Base-by-base conservation (phyloP, 2,797 vertebrate genomes). In the Anisognathus igniventris region DNA sequence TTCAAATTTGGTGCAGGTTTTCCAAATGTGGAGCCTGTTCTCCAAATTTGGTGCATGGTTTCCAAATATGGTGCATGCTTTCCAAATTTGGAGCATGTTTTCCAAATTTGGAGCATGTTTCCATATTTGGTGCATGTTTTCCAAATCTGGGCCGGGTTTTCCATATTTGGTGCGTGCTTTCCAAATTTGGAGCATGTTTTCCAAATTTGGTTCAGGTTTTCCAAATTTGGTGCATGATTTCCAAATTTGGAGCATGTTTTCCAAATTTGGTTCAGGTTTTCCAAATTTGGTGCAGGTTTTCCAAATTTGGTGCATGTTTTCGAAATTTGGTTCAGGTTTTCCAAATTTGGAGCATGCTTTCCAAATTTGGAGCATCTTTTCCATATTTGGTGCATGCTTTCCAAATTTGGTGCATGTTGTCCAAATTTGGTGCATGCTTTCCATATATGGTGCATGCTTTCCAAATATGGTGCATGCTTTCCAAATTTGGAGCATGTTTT, bases 221-320 rank as follows among this genome's bases (percentile, higher is more conserved):
- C 25, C 4, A 22, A 8, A 14, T 42, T 1, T 16, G 24, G 53
- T 0, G 33, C 33, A 18, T 4, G 16, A 2, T 56, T 16, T 23
- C 21, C 17, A 54, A 4, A 11, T 53, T 3, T 37, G 19, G 53
- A 0, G 2, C 53, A 35, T 1, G 4, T 2, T 84, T 78, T 53
- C 24, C 9, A 19, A 8, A 8, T 54, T 1, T 50, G 20, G 21
- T 0, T 6, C 8, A 14, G 0, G 2, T 0, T 51, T 40, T 20
- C 30, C 30, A 40, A 20, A 33, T 15, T 0, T 30, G 10, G n/a
- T 12, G 21, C 21, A 45, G 6, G 44, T 8, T 47, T 24, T 47
- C 45, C 23, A 47, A 14, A 24, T 47, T 5, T 14, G 47, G 24
- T 0, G 10, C 44, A 44, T 11, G 44, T 1, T 44, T 8, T 27